Evolutionary conservation across 1,140 invertebrate species (phyloP), one percentile per base, ranked within the genome.

Genomic region (Rhopalosiphum maidis): DNA sequence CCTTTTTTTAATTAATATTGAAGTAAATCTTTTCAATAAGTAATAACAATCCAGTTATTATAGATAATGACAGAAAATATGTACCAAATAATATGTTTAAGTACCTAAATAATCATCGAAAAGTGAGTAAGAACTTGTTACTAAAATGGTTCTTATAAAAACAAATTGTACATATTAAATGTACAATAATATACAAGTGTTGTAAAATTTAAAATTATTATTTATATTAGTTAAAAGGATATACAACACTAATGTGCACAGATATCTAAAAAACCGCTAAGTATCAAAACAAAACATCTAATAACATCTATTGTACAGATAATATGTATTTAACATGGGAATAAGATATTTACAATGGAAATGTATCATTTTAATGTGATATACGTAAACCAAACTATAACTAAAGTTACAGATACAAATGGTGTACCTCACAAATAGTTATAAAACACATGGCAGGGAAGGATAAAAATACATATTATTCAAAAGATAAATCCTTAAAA

Each of bases 361-460:
- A 9, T n/a, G 4, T 0, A 18, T 18, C 18, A 18, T 6, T 15
- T 68, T 6, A 68, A 68, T 68, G 30, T 18, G 30, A 77, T 21
- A n/a, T 77, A 77, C 15, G 4, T 15, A 18, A n/a, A 15, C 4
- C 6, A 68, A n/a, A n/a, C 11, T 15, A 11, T n/a, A 2, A 77
- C n/a, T 77, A 4, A 1, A 30, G 18, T 30, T 77, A 77, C 15
- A 15, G 3, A n/a, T 77, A n/a, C 60, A 18, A 30, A n/a, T 18
- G 5, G 60, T 77, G n/a, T 60, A n/a, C 30, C 60, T 6, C 11
- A 15, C 4, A n/a, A 77, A 77, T 15, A 18, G 15, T 18, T n/a
- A 68, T 46, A 90, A 68, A 90, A 43, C 89, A 90, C 89, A 60
- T 60, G 89, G 60, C 37, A 90, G 0, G 4, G 11, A 68, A 90